Conservation (phyloP, 1,140 invertebrate species). For the Drosophila miranda region DNA sequence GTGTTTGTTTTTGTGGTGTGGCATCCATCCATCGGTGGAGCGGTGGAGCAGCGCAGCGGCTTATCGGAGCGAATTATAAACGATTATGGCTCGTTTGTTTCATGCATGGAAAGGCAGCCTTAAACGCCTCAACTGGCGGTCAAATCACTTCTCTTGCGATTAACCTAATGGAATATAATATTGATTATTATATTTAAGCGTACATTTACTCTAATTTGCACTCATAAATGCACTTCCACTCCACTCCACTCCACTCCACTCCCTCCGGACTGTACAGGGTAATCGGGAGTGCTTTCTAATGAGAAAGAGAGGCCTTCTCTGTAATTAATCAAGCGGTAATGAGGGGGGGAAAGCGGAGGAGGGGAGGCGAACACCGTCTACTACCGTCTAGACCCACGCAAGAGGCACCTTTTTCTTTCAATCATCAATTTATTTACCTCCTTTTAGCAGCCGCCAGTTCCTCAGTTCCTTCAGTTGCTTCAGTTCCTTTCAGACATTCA, state of each 20-base stretch:
- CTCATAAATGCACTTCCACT: not conserved
- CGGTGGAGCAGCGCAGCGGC: not conserved
- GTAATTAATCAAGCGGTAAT: constrained; percentile 29
- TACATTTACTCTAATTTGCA: constrained; percentile 39
- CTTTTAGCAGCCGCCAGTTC: constrained; percentile 10
- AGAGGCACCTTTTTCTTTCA: constrained; percentile 10
- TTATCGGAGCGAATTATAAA: constrained; percentile 41
- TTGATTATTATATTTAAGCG: constrained; percentile 30
- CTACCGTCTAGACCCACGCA: constrained; percentile 12
- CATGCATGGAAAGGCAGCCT: constrained; percentile 9
- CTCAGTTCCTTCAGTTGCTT: too few species aligned
- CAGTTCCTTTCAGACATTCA: constrained; percentile 31
- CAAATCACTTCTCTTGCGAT: constrained; percentile 11
- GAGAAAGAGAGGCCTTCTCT: not conserved
- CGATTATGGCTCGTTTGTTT: constrained; percentile 48
- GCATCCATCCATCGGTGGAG: too few species aligned
- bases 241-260: not conserved
- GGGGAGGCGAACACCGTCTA: not conserved
- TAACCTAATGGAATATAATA: constrained; percentile 41
- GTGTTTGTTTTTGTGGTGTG: constrained; percentile 25
- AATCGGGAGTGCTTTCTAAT: too few species aligned
- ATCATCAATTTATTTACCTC: constrained; percentile 25
- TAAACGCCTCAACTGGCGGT: too few species aligned
- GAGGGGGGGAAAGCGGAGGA: constrained; percentile 5
- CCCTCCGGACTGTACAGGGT: too few species aligned